Conservation (phyloP, 53 echinoderm and acorn worm species). For the Astropecten irregularis region DNA sequence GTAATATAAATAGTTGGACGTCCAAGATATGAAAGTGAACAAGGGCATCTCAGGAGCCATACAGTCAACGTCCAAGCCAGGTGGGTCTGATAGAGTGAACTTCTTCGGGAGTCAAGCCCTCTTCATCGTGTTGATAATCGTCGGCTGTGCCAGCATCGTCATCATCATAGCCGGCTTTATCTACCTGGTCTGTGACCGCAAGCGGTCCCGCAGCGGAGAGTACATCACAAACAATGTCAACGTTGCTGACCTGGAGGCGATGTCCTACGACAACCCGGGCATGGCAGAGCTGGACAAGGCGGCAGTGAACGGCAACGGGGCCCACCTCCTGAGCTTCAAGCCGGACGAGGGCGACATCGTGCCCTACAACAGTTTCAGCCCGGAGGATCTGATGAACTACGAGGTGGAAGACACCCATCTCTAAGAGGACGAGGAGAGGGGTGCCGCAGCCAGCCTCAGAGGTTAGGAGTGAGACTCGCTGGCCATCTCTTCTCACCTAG, state of each 20-base stretch:
- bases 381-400: constrained; percentile 79
- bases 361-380: constrained; percentile 75
- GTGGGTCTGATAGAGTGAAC: background rate
- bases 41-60: background rate
- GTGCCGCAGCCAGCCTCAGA: too few species aligned
- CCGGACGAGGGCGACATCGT: constrained; percentile 63
- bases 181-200: constrained; percentile 84
- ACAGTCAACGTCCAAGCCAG: too few species aligned
- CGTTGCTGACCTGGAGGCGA: constrained; percentile 69
- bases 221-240: constrained; percentile 77
- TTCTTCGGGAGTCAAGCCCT: constrained; percentile 67
- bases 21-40: background rate
- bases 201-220: constrained; percentile 72
- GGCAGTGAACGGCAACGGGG: constrained; percentile 64
- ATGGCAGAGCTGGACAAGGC: constrained; percentile 72
- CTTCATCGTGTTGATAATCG: constrained; percentile 74
- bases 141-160: constrained; percentile 76
- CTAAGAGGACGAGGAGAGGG: constrained; percentile 12
- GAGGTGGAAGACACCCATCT: constrained; percentile 96
- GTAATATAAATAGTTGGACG: background rate
- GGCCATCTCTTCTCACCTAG: too few species aligned
- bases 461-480: too few species aligned
- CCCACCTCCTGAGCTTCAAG: constrained; percentile 72
- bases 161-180: constrained; percentile 87
- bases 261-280: constrained; percentile 83